Evolutionary conservation across 2,113 vertebrate species (phyloP), one percentile per base, ranked within the genome.

Genomic region (Cyanocitta stelleri): DNA sequence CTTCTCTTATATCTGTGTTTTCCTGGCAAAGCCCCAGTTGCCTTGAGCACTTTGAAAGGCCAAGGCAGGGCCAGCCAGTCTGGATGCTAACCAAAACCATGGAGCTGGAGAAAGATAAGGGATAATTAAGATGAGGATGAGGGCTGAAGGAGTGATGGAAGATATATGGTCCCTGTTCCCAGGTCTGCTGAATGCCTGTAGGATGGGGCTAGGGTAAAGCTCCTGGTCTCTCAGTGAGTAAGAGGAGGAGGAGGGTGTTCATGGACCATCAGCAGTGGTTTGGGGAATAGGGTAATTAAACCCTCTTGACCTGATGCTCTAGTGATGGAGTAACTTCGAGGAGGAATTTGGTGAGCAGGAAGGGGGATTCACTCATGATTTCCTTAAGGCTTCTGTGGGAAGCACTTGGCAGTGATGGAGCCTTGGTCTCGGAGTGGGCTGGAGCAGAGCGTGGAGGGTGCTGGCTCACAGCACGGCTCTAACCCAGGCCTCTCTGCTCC

Each of bases 401-500:
- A 90, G 48, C 2, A 0, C 51, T 69, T 24, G 87, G 85, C 63
- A 18, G 30, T 10, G 52, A 9, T 26, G 49, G 56, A 61, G 35
- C 26, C 39, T 22, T 0, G 0, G 4, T 14, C 24, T 46, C 3
- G 3, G 71, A 32, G 62, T 0, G 13, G 69, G 73, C 55, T 15
- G 48, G 41, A 56, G 44, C 11, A 3, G 80, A 71, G 32, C 0
- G 0, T n/a, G 68, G 41, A 1, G 3, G 15, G 18, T 7, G 10
- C 44, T 33, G 43, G 18, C 68, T 68, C 64, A 17, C 0, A 4
- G 54, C 9, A 2, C 0, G 0, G n/a, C 6, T 54, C 86, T 91
- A 54, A 96, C 27, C 15, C 0, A 0, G 26, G 26, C n/a, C 56
- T 82, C 77, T 96, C 48, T 86, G 79, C 44, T 58, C 44, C 10